phyloP scores from a whole-genome alignment of 2,797 vertebrate genomes.

The Acropternis orthonyx region DNA sequence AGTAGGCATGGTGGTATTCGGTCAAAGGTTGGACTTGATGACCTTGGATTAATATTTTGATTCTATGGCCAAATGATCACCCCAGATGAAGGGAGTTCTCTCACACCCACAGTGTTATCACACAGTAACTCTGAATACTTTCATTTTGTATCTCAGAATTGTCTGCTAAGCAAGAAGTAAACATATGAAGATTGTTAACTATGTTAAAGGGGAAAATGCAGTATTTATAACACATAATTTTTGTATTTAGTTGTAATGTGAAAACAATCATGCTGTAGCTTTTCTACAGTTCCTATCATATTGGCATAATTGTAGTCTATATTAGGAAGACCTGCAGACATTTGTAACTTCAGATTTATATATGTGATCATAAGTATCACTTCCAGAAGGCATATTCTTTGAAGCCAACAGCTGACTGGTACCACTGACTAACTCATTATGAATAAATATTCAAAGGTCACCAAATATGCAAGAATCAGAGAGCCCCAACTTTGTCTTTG shows the following conservation, averaged over 20 bases:
- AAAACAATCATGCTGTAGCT: background rate
- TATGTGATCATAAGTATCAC: background rate
- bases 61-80: background rate
- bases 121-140: background rate
- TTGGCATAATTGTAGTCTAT: background rate
- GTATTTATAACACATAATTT: background rate
- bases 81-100: background rate
- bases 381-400: background rate
- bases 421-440: background rate
- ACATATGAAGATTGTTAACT: background rate
- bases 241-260: background rate
- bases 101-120: background rate
- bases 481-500: background rate
- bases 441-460: background rate
- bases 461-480: background rate
- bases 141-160: background rate
- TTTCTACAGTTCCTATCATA: background rate
- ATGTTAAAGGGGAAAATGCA: background rate
- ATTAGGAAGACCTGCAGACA: background rate
- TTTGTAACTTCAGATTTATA: background rate
- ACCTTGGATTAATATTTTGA: too few relatives aligned
- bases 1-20: background rate
- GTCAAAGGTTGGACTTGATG: background rate
- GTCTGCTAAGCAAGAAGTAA: background rate
- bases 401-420: background rate